A percentile compares a stretch with the other conserved stretches of the same genome.
Evolutionary conservation across 2,797 vertebrate species (phyloP).

Genomic region (Acrossocheilus wenchowensis): DNA sequence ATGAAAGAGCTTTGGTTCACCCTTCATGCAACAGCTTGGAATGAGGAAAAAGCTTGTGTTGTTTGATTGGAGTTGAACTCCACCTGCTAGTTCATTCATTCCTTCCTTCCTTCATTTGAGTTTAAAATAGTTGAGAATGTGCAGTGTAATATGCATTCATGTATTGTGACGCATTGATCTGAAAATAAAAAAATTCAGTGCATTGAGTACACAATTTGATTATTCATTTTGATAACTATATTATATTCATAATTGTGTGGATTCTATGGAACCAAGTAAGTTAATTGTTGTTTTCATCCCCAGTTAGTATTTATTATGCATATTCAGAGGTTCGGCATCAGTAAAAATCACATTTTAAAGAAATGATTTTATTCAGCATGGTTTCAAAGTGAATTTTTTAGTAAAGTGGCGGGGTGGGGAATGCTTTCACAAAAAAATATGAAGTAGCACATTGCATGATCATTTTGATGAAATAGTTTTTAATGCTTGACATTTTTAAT

Average conservation of each 20-base stretch:
- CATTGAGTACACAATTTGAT: neutral
- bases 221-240: neutral
- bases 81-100: neutral
- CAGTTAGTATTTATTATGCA: neutral
- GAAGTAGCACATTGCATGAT: no score
- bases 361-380: neutral
- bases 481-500: neutral
- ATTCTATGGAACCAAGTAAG: neutral
- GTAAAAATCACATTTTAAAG: neutral
- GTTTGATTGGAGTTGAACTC: constrained; percentile 19
- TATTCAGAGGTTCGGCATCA: neutral
- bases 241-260: neutral
- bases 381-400: neutral
- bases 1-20: neutral
- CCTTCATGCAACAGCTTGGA: neutral
- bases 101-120: no score
- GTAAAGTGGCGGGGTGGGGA: no score
- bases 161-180: neutral
- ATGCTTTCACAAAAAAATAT: neutral
- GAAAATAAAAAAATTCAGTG: neutral
- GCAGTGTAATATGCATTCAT: neutral
- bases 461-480: no score
- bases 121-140: neutral
- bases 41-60: no score
- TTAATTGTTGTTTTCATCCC: neutral